These are phyloP conservation scores for Scelioninae gen. 1 DNA, from an alignment of 2,888 invertebrate species.

Conservation along the genomic window DNA sequence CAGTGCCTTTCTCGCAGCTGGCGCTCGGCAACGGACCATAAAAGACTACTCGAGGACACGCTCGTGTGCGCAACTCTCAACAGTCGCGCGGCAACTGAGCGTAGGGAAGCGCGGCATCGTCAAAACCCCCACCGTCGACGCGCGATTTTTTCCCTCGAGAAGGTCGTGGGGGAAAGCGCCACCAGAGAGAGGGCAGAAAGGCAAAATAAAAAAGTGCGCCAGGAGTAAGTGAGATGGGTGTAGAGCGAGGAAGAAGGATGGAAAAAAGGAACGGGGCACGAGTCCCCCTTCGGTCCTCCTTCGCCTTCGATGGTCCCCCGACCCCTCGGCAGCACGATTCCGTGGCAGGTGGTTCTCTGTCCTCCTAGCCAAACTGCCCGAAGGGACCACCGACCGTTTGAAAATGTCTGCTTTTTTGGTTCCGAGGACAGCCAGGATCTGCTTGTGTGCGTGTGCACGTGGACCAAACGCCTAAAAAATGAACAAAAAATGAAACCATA, in stretches of 20 bases:
- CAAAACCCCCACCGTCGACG: conserved; percentile 76
- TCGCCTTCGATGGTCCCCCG: conserved; percentile 10
- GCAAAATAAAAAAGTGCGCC: conserved; percentile 36
- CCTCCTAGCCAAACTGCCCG: conserved; percentile 77
- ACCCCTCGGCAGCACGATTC: conserved; percentile 73
- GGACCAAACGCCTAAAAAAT: conserved; percentile 10
- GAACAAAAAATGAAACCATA: too few species aligned
- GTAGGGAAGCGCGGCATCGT: conserved; percentile 80
- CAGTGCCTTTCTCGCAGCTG: conserved; percentile 31
- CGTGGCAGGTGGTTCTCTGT: conserved; percentile 83
- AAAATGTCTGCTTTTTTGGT: conserved; percentile 71
- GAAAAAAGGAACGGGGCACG: conserved; percentile 29
- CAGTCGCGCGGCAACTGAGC: conserved; percentile 84
- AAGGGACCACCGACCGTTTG: conserved; percentile 78
- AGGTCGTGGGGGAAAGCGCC: conserved; percentile 51
- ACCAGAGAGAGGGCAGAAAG: conserved; percentile 31
- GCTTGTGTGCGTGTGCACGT: conserved; percentile 11
- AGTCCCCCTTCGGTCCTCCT: conserved; percentile 30
- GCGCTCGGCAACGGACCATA: conserved; percentile 29
- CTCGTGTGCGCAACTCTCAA: conserved; percentile 79
- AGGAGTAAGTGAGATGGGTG: conserved; percentile 58
- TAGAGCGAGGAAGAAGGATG: conserved; percentile 39
- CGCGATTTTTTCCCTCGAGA: conserved; percentile 69
- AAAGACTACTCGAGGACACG: conserved; percentile 15
- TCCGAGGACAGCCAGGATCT: conserved; percentile 20